Base-by-base conservation (phyloP, 1,140 invertebrate species). In the Sycophila sp. region DNA sequence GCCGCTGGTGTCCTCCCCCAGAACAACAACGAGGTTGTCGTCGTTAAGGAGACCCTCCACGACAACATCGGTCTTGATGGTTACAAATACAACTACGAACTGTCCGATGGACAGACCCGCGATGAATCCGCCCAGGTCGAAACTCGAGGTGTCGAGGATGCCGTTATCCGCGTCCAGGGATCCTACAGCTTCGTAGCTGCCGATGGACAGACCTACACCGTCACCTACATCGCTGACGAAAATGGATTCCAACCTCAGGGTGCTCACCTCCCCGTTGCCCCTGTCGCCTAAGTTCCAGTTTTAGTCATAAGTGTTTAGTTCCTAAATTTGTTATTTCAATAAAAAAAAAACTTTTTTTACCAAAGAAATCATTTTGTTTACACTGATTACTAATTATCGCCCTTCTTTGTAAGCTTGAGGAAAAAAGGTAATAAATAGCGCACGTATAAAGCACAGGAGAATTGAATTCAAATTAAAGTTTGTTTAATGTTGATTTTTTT, bases 31-130 rank as follows among this genome's bases (percentile, higher is more conserved):
- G 73, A 83, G 69, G 81, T 85, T 22, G 65, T 75, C n/a, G 67
- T 85, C 7, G 58, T 81, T 13, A 81, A 78, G 69, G 79, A 80
- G 72, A 76, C 72, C 64, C 75, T 67, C 11, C 40, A 53, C 24
- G 75, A 84, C 73, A 85, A 85, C 69, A 81, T 81, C 67, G 83
- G 84, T 19, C 59, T 83, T 19, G 81, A 81, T 68, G 82, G 81
- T 70, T 86, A 84, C 73, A 81, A 81, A 56, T 86, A 77, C 69
- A 77, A 87, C 13, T 86, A 86, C 32, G 87, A 90, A 77, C 88
- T 90, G 28, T 89, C 88, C 77, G 89, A 92, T 76, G 90, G 90
- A 11, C 87, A 89, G 70, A 75, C 76, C 1, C 77, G 83, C 7
- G 79, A 87, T 17, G 89, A 91, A 81, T 75, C 85, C 51, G 90